phyloP scores from a whole-genome alignment of 1,140 invertebrate genomes.

The Berghia stephanieae region DNA sequence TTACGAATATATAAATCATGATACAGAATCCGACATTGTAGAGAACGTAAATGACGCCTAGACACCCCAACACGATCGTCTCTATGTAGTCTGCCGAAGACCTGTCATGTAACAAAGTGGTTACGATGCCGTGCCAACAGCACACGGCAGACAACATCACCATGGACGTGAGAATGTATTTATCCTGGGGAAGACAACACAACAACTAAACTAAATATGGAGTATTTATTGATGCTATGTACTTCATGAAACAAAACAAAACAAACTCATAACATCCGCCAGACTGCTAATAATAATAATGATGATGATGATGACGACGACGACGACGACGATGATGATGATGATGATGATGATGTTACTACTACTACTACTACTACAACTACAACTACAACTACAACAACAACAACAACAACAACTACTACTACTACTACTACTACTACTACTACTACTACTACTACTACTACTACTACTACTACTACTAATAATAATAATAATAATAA shows the following conservation, averaged over 20 bases:
- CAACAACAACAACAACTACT: not conserved
- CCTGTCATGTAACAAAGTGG: conserved; percentile 40
- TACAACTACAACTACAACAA: not conserved
- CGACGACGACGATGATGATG: not conserved
- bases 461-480: not conserved
- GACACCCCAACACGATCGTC: conserved; percentile 51
- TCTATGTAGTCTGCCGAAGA: conserved; percentile 48
- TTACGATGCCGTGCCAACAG: conserved; percentile 63
- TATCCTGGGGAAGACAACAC: conserved; percentile 53
- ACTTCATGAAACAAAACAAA: not conserved
- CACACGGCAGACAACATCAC: conserved; percentile 61
- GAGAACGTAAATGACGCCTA: conserved; percentile 54
- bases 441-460: no score
- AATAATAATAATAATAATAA: no score
- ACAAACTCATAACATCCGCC: not conserved
- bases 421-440: no score
- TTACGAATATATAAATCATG: conserved; percentile 60
- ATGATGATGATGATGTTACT: not conserved
- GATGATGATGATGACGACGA: not conserved
- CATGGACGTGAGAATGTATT: conserved; percentile 63
- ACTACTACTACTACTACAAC: not conserved
- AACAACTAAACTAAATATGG: not conserved
- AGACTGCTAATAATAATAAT: not conserved
- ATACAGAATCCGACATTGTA: conserved; percentile 64
- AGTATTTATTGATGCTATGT: not conserved